Conservation (phyloP, 1,140 invertebrate genomes). For the Coenobita brevimanus region DNA sequence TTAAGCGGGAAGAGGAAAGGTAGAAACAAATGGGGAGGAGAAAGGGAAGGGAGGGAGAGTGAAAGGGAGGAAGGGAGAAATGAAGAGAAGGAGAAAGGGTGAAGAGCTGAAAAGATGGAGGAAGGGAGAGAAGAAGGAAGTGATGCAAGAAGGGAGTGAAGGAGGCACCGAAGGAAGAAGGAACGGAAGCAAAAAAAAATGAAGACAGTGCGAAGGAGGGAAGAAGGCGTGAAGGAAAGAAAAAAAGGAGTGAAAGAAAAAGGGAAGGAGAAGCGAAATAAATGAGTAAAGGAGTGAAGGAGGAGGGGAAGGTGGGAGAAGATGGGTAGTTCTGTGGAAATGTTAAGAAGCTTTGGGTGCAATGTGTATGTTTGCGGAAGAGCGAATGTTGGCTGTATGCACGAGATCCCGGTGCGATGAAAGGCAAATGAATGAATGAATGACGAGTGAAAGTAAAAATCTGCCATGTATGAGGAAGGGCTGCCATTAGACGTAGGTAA, state of each 20-base stretch:
- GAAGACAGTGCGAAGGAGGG: background rate
- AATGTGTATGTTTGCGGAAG: too few species aligned
- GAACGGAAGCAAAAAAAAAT: background rate
- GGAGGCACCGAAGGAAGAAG: background rate
- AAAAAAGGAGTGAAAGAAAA: background rate
- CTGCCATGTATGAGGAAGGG: too few species aligned
- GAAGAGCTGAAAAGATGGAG: background rate
- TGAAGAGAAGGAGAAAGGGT: background rate
- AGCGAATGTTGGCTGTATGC: too few species aligned
- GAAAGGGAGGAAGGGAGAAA: background rate
- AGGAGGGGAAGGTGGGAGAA: background rate
- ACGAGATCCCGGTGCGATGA: too few species aligned
- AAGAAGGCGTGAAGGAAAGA: background rate
- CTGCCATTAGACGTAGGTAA: too few species aligned
- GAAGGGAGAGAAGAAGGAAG: background rate
- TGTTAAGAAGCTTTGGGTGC: too few species aligned
- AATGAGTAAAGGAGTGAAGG: background rate
- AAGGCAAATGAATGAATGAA: too few species aligned
- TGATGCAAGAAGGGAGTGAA: background rate
- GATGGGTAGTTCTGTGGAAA: too few species aligned
- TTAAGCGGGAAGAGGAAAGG: too few species aligned
- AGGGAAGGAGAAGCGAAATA: background rate
- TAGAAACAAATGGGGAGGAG: too few species aligned
- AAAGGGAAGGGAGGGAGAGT: background rate
- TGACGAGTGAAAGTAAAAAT: too few species aligned